Evolutionary conservation across 2,888 invertebrate genomes (phyloP), one percentile per base, ranked within the genome.

Genomic region (Platerodrilus igneus): DNA sequence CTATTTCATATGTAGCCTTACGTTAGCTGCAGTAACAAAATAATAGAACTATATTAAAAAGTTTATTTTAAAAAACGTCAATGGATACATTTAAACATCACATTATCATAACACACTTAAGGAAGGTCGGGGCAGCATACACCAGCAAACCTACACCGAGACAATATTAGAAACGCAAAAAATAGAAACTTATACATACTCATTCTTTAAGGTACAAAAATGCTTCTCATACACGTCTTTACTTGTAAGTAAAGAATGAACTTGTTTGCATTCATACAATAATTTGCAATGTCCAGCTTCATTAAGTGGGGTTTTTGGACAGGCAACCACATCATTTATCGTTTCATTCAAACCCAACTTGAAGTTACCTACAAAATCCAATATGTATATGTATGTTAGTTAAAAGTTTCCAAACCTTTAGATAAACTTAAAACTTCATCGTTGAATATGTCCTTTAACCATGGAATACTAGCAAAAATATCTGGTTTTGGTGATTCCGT

Each of bases 41-140:
- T n/a, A n/a, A n/a, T n/a, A n/a, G n/a, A n/a, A n/a, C n/a, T n/a
- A n/a, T n/a, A n/a, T n/a, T n/a, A n/a, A n/a, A n/a, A n/a, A n/a
- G n/a, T n/a, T n/a, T n/a, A n/a, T n/a, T n/a, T n/a, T n/a, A n/a
- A n/a, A n/a, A n/a, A n/a, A n/a, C n/a, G n/a, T n/a, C n/a, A n/a
- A n/a, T n/a, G n/a, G n/a, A n/a, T n/a, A n/a, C n/a, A n/a, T n/a
- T n/a, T n/a, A n/a, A n/a, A n/a, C n/a, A n/a, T n/a, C n/a, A n/a
- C n/a, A n/a, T n/a, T n/a, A n/a, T n/a, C n/a, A n/a, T n/a, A n/a
- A n/a, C n/a, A n/a, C n/a, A n/a, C n/a, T n/a, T n/a, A n/a, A n/a
- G n/a, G n/a, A n/a, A n/a, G n/a, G n/a, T n/a, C n/a, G n/a, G 43
- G 39, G 18, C 43, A 43, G 27, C 43, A 43, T 21, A 43, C 14